Conservation (phyloP, 2,113 vertebrate genomes). For the Meriones unguiculatus region DNA sequence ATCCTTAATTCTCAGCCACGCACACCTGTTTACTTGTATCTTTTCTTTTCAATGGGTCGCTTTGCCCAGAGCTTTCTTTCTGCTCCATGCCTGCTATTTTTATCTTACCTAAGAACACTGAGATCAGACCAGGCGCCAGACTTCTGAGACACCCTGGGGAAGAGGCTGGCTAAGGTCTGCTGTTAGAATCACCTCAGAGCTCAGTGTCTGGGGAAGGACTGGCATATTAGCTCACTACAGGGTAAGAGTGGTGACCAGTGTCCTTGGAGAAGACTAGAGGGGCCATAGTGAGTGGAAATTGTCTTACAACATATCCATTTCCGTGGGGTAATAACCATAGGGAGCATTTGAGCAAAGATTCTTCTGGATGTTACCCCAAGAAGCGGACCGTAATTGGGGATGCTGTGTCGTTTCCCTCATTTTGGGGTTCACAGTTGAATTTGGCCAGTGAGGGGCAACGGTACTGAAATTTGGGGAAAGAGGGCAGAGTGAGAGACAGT, state of each 20-base stretch:
- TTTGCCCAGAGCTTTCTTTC: conserved; percentile 65
- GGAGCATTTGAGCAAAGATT: not conserved
- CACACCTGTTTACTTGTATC: conserved; percentile 72
- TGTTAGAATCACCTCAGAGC: not conserved
- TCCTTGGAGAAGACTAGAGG: not conserved
- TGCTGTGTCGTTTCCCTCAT: not conserved
- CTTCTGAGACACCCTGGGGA: conserved; percentile 28
- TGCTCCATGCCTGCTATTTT: conserved; percentile 64
- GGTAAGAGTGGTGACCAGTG: not conserved
- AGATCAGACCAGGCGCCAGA: conserved; percentile 45
- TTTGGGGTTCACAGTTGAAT: not conserved
- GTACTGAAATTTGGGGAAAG: not conserved
- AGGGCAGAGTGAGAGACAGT: not conserved
- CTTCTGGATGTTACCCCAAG: not conserved
- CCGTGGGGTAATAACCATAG: not conserved
- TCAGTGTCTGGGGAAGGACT: not conserved
- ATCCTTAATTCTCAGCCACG: conserved; percentile 67
- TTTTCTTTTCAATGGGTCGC: conserved; percentile 69
- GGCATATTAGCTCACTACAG: not conserved
- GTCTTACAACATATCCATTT: not conserved
- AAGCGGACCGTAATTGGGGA: not conserved
- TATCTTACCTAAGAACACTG: conserved; percentile 56
- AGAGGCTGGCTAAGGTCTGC: not conserved
- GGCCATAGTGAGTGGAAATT: not conserved
- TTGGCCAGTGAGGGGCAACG: not conserved